Evolutionary conservation across 2,797 vertebrate genomes (phyloP), one percentile per base, ranked within the genome.

Genomic region (Paramormyrops hopkinsi): DNA sequence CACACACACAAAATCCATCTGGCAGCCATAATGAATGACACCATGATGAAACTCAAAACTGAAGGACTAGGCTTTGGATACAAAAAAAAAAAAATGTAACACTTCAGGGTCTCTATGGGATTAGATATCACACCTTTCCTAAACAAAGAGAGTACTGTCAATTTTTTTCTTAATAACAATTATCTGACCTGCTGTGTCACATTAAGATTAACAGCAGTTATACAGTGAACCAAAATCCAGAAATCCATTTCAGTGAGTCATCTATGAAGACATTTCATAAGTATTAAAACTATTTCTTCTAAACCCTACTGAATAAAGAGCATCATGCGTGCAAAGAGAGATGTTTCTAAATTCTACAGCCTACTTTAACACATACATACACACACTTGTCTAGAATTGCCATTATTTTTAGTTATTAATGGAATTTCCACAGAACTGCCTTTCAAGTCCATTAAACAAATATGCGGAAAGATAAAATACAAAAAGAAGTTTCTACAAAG

Each of bases 101-200:
- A 73, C 14, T 73, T 37, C 65, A 73, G 65, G 65, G 65, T 73
- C 65, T 37, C 65, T 73, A 73, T 17, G 29, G 65, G 29, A 73
- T 73, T 73, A 73, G 65, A 73, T 73, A 73, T 73, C 65, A 73
- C 65, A 73, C 29, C 65, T 73, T 33, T 73, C 65, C 65, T 73
- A 73, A 73, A 73, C 65, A 73, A 73, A 73, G 65, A 37, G 29
- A 73, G 65, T 37, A 73, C 29, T 73, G 65, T 73, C 65, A 73
- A 37, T 73, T 37, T 37, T 37, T 73, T 17, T 37, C 29, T 73
- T 73, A 73, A 37, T 69, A 69, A 53, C 14, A 53, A 33, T 73
- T 73, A 37, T 73, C 25, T 69, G 62, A 33, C 62, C 62, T 69
- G 25, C 25, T 33, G 25, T 33, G 29, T 33, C 25, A 69, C 29